Evolutionary conservation across 2,888 invertebrate genomes (phyloP), one percentile per base, ranked within the genome.

Genomic region (Rotaria macrura): DNA sequence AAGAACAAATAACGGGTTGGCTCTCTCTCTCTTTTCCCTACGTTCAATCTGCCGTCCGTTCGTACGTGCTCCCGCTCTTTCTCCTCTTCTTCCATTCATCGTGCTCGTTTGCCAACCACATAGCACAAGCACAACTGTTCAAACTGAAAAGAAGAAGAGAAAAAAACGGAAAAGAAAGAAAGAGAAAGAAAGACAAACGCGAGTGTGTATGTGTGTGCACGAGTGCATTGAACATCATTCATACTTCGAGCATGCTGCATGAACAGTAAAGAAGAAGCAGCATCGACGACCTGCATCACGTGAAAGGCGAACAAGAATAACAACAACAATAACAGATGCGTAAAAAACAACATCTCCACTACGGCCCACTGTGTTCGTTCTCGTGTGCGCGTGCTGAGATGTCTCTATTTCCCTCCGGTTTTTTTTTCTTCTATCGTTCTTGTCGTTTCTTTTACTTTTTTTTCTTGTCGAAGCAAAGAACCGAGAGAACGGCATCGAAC

Each of bases 301-400:
- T 29, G 65, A 65, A 65, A 65, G 34, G 34, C 65, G 65, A 65
- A 65, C 34, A 65, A 65, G 65, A 65, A 65, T 65, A 65, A 65
- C 65, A 65, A 65, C 65, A 65, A 65, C 65, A 65, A 65, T 65
- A 65, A 65, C 65, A 65, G 65, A 65, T 65, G 65, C 65, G 65
- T 65, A 65, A 65, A 65, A 65, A 65, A 65, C 65, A 65, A 65
- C 65, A 65, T 65, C 65, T 65, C 65, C 20, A 38, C 65, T 65
- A 17, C 38, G 34, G 65, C 34, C 65, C 20, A 65, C 65, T 65
- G 34, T 38, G 65, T 20, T 34, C 65, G 34, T 65, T 65, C 34
- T 34, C 65, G 65, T 20, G 17, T 34, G 65, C 65, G 65, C 65
- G 65, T 9, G 65, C 65, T 65, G 65, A 65, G 65, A 65, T 65